These are phyloP conservation scores for Drosophila gunungcola DNA, from an alignment of 1,140 invertebrate species.

Conservation along the genomic window DNA sequence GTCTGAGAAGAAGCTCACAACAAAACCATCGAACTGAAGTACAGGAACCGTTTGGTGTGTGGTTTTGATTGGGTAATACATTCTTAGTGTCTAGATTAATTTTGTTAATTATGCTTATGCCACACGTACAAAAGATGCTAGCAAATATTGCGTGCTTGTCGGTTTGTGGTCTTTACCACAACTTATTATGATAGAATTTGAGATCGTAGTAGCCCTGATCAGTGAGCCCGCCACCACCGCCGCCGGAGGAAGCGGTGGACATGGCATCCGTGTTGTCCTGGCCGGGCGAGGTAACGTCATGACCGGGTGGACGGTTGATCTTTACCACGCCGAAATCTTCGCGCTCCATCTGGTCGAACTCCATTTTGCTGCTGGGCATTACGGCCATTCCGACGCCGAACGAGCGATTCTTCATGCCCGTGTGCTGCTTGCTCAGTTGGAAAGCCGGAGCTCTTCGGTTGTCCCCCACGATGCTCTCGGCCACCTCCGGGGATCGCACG, in stretches of 20 bases:
- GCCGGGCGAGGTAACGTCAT: slow-evolving; percentile 60
- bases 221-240: slow-evolving; percentile 83
- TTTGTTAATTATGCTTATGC: slow-evolving; percentile 47
- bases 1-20: slow-evolving; percentile 57
- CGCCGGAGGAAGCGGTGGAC: slow-evolving; percentile 66
- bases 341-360: slow-evolving; percentile 77
- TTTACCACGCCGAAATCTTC: slow-evolving; percentile 82
- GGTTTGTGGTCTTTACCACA: slow-evolving; percentile 85
- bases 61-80: slow-evolving; percentile 36
- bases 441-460: slow-evolving; percentile 67
- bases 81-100: slow-evolving; percentile 47
- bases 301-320: slow-evolving; percentile 78
- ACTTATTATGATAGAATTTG: slow-evolving; percentile 88
- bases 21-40: slow-evolving; percentile 57
- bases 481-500: slow-evolving; percentile 61
- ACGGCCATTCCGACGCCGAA: slow-evolving; percentile 81
- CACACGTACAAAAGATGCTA: slow-evolving; percentile 64
- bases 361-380: slow-evolving; percentile 80
- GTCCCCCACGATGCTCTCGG: slow-evolving; percentile 69
- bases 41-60: slow-evolving; percentile 67
- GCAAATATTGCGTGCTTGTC: slow-evolving; percentile 47
- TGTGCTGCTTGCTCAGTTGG: slow-evolving; percentile 81
- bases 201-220: slow-evolving; percentile 88
- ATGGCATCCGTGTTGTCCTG: slow-evolving; percentile 72
- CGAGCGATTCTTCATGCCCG: slow-evolving; percentile 83